Evolutionary conservation across 2,797 vertebrate species (phyloP).

Genomic region (Clarias platycephalus): DNA sequence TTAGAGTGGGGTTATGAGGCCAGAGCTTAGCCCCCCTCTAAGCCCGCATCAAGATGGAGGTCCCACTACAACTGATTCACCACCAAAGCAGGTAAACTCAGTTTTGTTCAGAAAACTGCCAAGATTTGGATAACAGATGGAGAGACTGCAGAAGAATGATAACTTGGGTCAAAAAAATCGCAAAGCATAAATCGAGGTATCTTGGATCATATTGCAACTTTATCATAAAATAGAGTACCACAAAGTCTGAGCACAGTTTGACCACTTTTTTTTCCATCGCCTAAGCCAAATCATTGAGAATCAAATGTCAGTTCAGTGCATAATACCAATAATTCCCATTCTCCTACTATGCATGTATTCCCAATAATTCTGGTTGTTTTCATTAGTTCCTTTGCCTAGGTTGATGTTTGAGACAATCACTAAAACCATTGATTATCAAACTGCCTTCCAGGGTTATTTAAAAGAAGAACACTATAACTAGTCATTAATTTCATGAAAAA

Average conservation of each 20-base stretch:
- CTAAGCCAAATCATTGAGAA: background rate
- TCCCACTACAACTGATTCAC: background rate
- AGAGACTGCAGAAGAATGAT: slow-evolving; percentile 12
- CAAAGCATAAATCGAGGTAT: slow-evolving; percentile 14
- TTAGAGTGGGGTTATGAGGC: slow-evolving; percentile 55
- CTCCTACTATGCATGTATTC: slow-evolving; percentile 8
- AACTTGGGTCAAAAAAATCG: slow-evolving; percentile 21
- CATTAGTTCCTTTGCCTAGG: background rate
- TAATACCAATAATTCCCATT: slow-evolving; percentile 1
- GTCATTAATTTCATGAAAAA: background rate
- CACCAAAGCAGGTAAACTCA: slow-evolving; percentile 29
- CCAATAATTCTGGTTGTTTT: background rate
- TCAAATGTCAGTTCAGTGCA: background rate
- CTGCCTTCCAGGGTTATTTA: background rate
- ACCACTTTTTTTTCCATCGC: background rate
- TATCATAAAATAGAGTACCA: background rate
- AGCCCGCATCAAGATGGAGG: slow-evolving; percentile 43
- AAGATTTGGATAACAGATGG: background rate
- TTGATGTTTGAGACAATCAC: background rate
- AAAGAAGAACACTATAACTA: background rate
- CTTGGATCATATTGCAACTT: background rate
- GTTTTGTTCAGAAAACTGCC: background rate
- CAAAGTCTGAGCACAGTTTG: background rate
- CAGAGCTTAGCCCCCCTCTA: slow-evolving; percentile 35
- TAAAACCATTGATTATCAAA: background rate